A percentile compares a stretch with the other conserved stretches of the same genome.
Conservation (phyloP, 2,797 vertebrate species). For the Lacerta agilis region DNA sequence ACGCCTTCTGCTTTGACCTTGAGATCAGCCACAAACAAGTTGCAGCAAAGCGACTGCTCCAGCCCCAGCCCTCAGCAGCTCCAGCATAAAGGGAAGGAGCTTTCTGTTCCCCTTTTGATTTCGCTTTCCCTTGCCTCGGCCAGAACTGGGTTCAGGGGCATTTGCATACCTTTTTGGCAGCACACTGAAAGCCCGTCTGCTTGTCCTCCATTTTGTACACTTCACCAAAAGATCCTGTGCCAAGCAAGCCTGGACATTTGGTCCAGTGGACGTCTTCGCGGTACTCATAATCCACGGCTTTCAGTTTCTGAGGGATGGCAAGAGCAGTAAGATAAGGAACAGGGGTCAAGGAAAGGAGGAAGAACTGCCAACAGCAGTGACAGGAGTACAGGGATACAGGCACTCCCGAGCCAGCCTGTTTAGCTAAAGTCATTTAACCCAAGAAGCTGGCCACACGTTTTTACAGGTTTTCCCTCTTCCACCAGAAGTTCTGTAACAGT, state of each 20-base stretch:
- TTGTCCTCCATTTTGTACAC: slow-evolving; percentile 90
- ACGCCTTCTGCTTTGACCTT: neutral
- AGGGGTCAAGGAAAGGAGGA: neutral
- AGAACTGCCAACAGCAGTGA: neutral
- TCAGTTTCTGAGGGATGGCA: slow-evolving; percentile 83
- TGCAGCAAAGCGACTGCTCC: neutral
- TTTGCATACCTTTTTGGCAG: slow-evolving; percentile 91
- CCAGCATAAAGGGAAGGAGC: neutral
- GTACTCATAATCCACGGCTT: slow-evolving; percentile 91
- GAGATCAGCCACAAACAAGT: neutral
- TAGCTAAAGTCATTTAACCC: neutral
- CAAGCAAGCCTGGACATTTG: slow-evolving; percentile 79
- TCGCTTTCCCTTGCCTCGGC: neutral
- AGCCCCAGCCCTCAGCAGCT: neutral
- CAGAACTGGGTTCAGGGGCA: neutral
- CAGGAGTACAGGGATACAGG: neutral
- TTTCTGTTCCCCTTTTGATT: neutral
- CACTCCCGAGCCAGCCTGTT: neutral
- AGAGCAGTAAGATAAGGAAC: neutral
- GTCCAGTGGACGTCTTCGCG: slow-evolving; percentile 89
- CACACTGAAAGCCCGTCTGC: slow-evolving; percentile 89
- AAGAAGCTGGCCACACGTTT: neutral
- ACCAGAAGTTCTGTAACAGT: neutral
- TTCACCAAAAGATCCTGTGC: slow-evolving; percentile 92
- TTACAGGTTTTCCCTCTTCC: neutral